A percentile compares a stretch with the other conserved stretches of the same genome.
Evolutionary conservation across 2,113 vertebrate genomes (phyloP).

Genomic region (Atlantisia rogersi): DNA sequence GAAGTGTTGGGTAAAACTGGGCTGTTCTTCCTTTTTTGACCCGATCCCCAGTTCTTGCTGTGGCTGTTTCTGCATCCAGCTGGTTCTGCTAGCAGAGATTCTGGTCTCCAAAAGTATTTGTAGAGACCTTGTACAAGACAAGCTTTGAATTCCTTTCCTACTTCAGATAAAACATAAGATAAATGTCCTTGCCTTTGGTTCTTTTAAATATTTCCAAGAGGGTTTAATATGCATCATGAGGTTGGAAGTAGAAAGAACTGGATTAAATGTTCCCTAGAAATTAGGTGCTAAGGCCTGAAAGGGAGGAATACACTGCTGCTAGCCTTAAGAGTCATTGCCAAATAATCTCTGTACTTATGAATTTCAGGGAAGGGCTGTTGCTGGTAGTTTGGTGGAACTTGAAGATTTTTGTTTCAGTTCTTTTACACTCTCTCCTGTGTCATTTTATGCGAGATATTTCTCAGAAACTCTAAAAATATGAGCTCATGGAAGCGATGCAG

Average conservation of each 20-base stretch:
- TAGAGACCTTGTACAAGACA: neutral
- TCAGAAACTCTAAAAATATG: neutral
- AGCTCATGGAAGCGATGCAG: neutral
- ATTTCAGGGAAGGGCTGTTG: neutral
- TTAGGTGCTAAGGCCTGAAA: neutral
- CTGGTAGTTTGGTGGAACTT: neutral
- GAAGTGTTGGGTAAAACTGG: neutral
- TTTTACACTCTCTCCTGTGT: neutral
- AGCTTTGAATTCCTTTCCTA: neutral
- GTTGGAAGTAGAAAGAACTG: neutral
- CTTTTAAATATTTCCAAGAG: neutral
- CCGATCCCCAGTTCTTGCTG: neutral
- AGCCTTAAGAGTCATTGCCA: neutral
- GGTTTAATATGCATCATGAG: neutral
- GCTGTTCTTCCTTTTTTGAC: neutral
- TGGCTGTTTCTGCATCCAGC: neutral
- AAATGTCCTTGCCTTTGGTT: neutral
- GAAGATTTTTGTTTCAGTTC: neutral
- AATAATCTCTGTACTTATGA: neutral
- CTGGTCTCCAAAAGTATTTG: neutral
- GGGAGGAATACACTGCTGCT: neutral
- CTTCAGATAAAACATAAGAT: neutral
- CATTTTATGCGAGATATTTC: neutral
- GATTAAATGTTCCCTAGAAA: neutral
- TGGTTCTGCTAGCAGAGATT: constrained; percentile 28